Conservation (phyloP, 2,888 invertebrate genomes). For the Apotomis betuletana region DNA sequence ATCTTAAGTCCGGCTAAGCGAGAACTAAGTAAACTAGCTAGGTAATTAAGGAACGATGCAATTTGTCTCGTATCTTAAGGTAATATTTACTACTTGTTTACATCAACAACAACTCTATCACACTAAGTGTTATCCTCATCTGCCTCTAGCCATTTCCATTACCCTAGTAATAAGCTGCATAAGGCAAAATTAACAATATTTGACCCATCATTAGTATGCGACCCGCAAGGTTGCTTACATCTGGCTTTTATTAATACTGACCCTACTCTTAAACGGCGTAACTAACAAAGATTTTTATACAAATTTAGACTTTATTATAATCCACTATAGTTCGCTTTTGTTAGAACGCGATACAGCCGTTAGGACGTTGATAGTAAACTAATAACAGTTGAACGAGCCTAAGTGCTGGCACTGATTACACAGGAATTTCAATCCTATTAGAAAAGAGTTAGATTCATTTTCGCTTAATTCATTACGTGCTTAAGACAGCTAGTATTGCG, state of each 20-base stretch:
- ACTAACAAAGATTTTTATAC: not conserved
- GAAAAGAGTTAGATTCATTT: not conserved
- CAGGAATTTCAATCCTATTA: constrained; percentile 15
- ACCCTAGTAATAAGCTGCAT: constrained; percentile 41
- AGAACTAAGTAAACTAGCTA: too few species aligned
- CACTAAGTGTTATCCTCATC: constrained; percentile 5
- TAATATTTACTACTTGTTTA: not conserved
- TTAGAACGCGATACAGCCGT: not conserved
- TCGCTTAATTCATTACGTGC: not conserved
- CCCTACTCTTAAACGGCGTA: constrained; percentile 4
- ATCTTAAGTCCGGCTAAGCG: too few species aligned
- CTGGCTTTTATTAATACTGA: constrained; percentile 37
- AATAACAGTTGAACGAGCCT: constrained; percentile 10
- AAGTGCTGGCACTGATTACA: not conserved
- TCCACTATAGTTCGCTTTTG: not conserved
- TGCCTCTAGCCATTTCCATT: constrained; percentile 14
- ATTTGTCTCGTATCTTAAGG: too few species aligned
- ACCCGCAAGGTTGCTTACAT: constrained; percentile 42
- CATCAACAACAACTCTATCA: constrained; percentile 21
- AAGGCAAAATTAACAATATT: constrained; percentile 45
- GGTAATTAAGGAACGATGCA: too few species aligned
- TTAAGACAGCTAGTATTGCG: constrained; percentile 11
- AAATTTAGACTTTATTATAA: not conserved
- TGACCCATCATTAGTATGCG: constrained; percentile 46
- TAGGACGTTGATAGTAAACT: constrained; percentile 2